Conservation (phyloP, 1,140 invertebrate genomes). For the Temnothorax curvispinosus region DNA sequence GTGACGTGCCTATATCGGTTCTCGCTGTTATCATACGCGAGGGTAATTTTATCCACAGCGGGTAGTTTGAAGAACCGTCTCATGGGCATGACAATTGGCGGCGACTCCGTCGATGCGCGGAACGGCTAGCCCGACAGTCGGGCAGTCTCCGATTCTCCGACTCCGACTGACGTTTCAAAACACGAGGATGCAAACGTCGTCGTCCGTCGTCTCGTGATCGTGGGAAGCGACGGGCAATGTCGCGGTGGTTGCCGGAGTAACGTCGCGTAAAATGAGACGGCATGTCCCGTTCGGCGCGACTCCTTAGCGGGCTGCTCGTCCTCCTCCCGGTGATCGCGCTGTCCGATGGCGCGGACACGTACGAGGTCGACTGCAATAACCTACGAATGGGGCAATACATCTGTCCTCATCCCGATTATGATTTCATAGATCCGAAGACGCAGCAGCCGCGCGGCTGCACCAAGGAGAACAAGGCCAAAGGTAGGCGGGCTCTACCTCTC, state of each 20-base stretch:
- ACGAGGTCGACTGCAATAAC: slow-evolving; percentile 88
- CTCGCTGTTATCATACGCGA: too few relatives aligned
- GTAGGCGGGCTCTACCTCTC: slow-evolving; percentile 82
- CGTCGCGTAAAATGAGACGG: slow-evolving; percentile 72
- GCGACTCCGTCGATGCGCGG: too few relatives aligned
- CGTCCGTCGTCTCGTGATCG: too few relatives aligned
- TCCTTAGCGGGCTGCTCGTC: slow-evolving; percentile 65
- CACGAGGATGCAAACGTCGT: not conserved
- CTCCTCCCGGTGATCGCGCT: slow-evolving; percentile 58
- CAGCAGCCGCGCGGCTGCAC: slow-evolving; percentile 95
- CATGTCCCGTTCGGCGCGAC: slow-evolving; percentile 65
- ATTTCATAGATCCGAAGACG: slow-evolving; percentile 95
- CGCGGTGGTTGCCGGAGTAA: slow-evolving; percentile 47
- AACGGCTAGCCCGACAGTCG: too few relatives aligned
- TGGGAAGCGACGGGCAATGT: not conserved
- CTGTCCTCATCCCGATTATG: slow-evolving; percentile 92
- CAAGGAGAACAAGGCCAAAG: slow-evolving; percentile 91
- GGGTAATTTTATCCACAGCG: too few relatives aligned
- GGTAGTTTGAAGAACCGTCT: too few relatives aligned
- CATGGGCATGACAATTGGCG: too few relatives aligned
- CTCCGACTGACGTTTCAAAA: not conserved
- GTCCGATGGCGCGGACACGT: slow-evolving; percentile 70
- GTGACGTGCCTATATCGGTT: too few relatives aligned
- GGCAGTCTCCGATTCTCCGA: too few relatives aligned
- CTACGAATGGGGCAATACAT: slow-evolving; percentile 94